phyloP scores from a whole-genome alignment of 1,140 invertebrate species.

The Drosophila virilis region DNA sequence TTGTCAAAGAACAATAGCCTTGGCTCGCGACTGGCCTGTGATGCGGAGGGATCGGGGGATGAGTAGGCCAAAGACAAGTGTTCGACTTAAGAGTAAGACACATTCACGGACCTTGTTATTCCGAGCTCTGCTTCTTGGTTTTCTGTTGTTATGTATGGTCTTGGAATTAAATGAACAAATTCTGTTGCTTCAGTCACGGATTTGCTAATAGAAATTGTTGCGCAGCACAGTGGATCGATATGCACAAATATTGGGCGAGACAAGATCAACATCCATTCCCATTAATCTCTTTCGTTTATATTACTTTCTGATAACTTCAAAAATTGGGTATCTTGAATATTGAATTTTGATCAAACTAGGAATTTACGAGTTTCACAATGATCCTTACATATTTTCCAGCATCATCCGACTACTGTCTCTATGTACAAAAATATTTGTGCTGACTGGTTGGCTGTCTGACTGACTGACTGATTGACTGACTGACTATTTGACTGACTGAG shows the following conservation, averaged over 20 bases:
- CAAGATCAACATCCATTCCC: too few species aligned
- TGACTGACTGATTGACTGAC: too few species aligned
- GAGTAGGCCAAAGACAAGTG: slow-evolving; percentile 30
- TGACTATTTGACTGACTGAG: too few species aligned
- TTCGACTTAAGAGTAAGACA: slow-evolving; percentile 21
- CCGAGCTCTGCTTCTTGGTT: slow-evolving; percentile 6
- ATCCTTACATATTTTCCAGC: too few species aligned
- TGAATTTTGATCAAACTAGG: too few species aligned
- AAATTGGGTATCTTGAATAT: too few species aligned
- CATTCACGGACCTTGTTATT: slow-evolving; percentile 22
- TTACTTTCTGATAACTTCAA: too few species aligned
- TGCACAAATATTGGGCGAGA: not conserved
- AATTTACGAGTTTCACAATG: too few species aligned
- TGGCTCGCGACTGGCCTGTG: not conserved
- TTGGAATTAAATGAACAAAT: slow-evolving; percentile 44
- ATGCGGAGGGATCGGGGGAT: not conserved
- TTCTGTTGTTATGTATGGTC: slow-evolving; percentile 4
- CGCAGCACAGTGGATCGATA: not conserved
- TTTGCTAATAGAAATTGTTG: slow-evolving; percentile 14
- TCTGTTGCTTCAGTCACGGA: slow-evolving; percentile 50
- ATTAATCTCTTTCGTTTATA: too few species aligned
- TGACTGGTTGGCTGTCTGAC: too few species aligned
- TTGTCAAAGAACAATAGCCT: slow-evolving; percentile 55
- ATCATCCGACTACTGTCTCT: too few species aligned
- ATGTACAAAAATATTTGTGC: too few species aligned